Evolutionary conservation across 2,888 invertebrate genomes (phyloP).

Genomic region (Andrena dorsata): DNA sequence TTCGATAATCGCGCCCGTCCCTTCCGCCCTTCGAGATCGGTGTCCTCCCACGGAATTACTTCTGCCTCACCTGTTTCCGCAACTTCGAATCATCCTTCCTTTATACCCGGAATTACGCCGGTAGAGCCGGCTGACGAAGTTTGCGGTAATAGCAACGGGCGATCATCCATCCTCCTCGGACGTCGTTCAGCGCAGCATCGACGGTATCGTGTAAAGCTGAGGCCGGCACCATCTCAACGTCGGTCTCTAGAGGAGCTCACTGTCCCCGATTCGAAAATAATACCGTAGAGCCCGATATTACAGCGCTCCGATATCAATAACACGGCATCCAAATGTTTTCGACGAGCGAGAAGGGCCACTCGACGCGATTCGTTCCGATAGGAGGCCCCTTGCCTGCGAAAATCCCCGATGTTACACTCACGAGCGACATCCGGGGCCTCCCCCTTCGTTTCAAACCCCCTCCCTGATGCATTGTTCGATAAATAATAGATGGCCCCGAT

Average conservation of each 20-base stretch:
- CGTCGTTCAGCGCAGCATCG: not conserved
- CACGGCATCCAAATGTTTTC: slow-evolving; percentile 18
- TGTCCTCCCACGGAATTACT: slow-evolving; percentile 19
- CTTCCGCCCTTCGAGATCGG: not conserved
- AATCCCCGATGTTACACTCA: slow-evolving; percentile 49
- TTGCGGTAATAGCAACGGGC: not conserved
- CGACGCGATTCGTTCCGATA: slow-evolving; percentile 28
- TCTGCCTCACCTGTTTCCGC: slow-evolving; percentile 1
- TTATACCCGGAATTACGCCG: too few species aligned
- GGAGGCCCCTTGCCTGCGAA: slow-evolving; percentile 3
- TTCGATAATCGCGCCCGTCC: slow-evolving; percentile 35
- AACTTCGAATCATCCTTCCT: not conserved
- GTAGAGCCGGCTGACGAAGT: not conserved
- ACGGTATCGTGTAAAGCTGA: too few species aligned
- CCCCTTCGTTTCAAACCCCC: slow-evolving; percentile 2
- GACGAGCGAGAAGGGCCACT: not conserved
- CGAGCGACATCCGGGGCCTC: slow-evolving; percentile 12
- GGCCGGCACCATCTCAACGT: not conserved
- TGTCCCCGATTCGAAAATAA: not conserved
- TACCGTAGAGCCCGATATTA: not conserved
- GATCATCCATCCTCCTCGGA: not conserved
- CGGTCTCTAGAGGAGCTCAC: not conserved
- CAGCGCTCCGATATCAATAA: slow-evolving; percentile 2
- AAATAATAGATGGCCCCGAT: slow-evolving; percentile 30
- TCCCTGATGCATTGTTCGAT: slow-evolving; percentile 21